Evolutionary conservation across 2,797 vertebrate genomes (phyloP).

Genomic region (Alca torda): DNA sequence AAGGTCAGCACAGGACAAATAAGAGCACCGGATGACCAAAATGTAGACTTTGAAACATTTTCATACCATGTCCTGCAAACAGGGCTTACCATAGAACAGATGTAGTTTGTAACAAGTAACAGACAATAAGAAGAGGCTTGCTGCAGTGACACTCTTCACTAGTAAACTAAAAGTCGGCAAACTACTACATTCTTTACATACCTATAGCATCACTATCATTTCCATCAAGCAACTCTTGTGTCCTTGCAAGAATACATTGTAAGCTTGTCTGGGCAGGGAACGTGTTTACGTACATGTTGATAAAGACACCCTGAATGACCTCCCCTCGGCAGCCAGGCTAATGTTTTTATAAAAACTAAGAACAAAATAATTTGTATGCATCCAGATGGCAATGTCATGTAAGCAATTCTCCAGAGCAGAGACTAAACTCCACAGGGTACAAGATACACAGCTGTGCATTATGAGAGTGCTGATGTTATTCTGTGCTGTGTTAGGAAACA

Average conservation of each 20-base stretch:
- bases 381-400: conserved; percentile 60
- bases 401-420: conserved; percentile 46
- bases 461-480: conserved; percentile 8
- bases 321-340: background rate
- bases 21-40: background rate
- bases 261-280: background rate
- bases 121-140: background rate
- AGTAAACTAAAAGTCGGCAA: background rate
- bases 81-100: background rate
- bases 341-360: conserved; percentile 31
- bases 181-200: background rate
- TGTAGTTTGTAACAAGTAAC: background rate
- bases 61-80: background rate
- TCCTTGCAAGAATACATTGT: background rate
- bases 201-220: background rate
- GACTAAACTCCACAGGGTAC: conserved; percentile 32
- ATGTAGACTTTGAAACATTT: background rate
- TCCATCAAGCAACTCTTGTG: background rate
- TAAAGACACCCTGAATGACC: conserved; percentile 17
- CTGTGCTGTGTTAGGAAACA: background rate
- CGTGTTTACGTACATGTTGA: background rate
- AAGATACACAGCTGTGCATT: conserved; percentile 30
- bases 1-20: background rate
- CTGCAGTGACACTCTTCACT: background rate
- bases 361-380: conserved; percentile 47